Percentiles rank a stretch among this genome's conserved stretches.
phyloP scores from a whole-genome alignment of 2,797 vertebrate genomes.

The Phrynocephalus vlangalii region DNA sequence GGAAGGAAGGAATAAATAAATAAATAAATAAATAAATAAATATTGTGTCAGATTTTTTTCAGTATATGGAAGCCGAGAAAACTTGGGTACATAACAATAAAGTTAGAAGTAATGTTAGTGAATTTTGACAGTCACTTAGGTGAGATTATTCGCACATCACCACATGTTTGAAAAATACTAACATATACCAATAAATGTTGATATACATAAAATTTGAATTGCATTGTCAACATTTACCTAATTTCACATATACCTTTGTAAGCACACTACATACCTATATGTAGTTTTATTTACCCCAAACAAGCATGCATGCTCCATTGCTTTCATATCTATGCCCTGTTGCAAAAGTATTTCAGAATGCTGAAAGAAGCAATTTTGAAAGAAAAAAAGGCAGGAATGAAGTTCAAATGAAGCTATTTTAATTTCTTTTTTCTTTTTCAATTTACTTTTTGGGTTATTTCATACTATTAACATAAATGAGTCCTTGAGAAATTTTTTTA shows the following conservation, averaged over 20 bases:
- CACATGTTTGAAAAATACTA: not conserved
- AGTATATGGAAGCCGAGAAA: not conserved
- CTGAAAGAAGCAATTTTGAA: not conserved
- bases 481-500: conserved; percentile 26
- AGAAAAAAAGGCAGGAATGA: fast-evolving
- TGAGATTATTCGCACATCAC: not conserved
- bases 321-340: too few relatives aligned
- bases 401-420: conserved; percentile 19
- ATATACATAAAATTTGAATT: not conserved
- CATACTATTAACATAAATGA: conserved; percentile 7
- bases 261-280: not conserved
- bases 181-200: not conserved
- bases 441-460: conserved; percentile 1
- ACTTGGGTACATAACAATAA: not conserved
- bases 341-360: too few relatives aligned
- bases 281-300: not conserved
- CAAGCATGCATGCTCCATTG: not conserved
- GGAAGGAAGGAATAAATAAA: too few relatives aligned
- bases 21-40: too few relatives aligned
- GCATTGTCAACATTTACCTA: not conserved
- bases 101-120: not conserved
- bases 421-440: not conserved
- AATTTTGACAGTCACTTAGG: not conserved
- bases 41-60: not conserved
- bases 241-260: not conserved